Evolutionary conservation across 2,888 invertebrate species (phyloP), one percentile per base, ranked within the genome.

Genomic region (Augiades crinisus): DNA sequence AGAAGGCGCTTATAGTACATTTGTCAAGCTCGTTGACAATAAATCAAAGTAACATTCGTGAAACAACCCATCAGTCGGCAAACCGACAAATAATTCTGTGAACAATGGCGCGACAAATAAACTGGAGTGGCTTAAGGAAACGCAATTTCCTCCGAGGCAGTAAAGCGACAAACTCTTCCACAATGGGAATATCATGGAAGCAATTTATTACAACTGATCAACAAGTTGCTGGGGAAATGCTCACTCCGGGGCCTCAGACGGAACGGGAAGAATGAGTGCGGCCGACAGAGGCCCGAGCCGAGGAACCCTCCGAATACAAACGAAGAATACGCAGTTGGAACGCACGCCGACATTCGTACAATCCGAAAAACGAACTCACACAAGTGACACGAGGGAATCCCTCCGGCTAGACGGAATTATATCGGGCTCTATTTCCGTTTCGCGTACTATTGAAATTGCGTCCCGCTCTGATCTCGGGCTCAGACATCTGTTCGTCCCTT

Each of bases 191-290:
- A 85, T 85, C 83, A 85, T 78, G 83, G 80, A 79, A 81, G 86
- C 85, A 86, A 88, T 89, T 87, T 89, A 87, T 88, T 87, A 87
- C 86, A 80, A 87, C 81, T 85, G 89, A 80, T 87, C 89, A 89
- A 89, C 89, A 89, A 89, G 89, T 89, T 78, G 88, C 80, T 75
- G 81, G 83, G 85, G 83, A 74, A 75, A 58, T 59, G 52, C 46
- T 63, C 63, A 64, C 64, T 34, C 63, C 65, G 66, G 69, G 65
- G 64, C 58, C 64, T 67, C 76, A 72, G 74, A 75, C 78, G 75
- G 75, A 75, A 76, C 75, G 75, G 78, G 82, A 83, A 81, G 84
- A 83, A 84, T 79, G 78, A 75, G 72, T 67, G 63, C 67, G 72
- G 70, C 64, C 72, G 72, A 67, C 65, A 61, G 65, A 61, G 33